phyloP scores from a whole-genome alignment of 2,113 vertebrate genomes.

The Halcyon senegalensis region DNA sequence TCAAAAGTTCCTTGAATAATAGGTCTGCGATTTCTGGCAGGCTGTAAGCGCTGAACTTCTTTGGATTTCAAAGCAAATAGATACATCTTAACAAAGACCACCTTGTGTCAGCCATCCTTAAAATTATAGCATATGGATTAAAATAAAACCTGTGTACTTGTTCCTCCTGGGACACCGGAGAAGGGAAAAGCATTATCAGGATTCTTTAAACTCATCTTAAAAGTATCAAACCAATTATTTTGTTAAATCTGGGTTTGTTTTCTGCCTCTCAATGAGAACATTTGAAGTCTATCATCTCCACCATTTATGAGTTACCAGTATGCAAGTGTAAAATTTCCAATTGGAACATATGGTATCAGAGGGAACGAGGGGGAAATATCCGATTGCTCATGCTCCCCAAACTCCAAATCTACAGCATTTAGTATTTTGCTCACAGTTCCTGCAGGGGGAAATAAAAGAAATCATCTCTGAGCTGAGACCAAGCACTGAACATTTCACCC shows the following conservation, averaged over 20 bases:
- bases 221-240: conserved; percentile 58
- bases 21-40: conserved; percentile 28
- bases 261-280: conserved; percentile 59
- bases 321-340: conserved; percentile 67
- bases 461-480: conserved; percentile 69
- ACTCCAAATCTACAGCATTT: conserved; percentile 51
- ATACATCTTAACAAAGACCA: conserved; percentile 55
- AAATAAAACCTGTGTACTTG: conserved; percentile 38
- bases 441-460: conserved; percentile 69
- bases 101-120: conserved; percentile 48
- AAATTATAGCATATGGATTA: conserved; percentile 41
- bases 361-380: conserved; percentile 63
- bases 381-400: conserved; percentile 47
- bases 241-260: conserved; percentile 66
- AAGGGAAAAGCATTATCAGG: conserved; percentile 50
- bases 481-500: conserved; percentile 66
- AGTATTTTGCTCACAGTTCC: conserved; percentile 63
- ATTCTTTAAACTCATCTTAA: conserved; percentile 64
- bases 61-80: conserved; percentile 49
- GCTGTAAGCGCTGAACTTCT: conserved; percentile 10
- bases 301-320: conserved; percentile 58
- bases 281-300: conserved; percentile 58
- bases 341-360: conserved; percentile 67
- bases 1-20: conserved; percentile 46
- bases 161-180: background rate